Conservation (phyloP, 1,140 invertebrate species). For the Drosophila elegans region DNA sequence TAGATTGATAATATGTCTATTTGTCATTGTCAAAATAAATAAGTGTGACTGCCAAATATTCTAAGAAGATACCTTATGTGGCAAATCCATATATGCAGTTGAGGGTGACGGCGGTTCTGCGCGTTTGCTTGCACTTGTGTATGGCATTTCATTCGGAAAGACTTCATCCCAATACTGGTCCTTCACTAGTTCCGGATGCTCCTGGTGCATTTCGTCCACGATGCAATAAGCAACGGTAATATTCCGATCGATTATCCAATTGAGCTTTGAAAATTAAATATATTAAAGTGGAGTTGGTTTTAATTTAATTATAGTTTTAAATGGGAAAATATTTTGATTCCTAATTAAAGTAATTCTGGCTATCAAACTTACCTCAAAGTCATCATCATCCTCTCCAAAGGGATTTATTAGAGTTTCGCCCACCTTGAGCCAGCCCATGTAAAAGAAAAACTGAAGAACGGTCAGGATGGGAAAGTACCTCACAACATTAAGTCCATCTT, state of each 20-base stretch:
- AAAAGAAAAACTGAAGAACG: slow-evolving; percentile 92
- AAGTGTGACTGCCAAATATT: no score
- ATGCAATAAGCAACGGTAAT: slow-evolving; percentile 94
- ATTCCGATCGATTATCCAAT: slow-evolving; percentile 95
- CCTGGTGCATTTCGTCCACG: slow-evolving; percentile 96
- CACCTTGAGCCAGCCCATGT: slow-evolving; percentile 95
- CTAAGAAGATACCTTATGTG: no score
- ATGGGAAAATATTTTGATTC: no score
- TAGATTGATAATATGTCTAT: no score
- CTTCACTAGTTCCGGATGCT: slow-evolving; percentile 93
- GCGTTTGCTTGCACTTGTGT: slow-evolving; percentile 89
- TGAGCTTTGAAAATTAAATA: slow-evolving; percentile 86
- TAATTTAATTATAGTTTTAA: no score
- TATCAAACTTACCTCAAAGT: slow-evolving; percentile 84
- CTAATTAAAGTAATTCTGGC: no score
- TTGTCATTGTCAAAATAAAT: no score
- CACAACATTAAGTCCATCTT: slow-evolving; percentile 86
- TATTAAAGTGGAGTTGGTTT: no score
- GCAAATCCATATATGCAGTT: slow-evolving; percentile 90
- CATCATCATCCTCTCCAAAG: slow-evolving; percentile 95
- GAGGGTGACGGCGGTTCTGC: slow-evolving; percentile 92
- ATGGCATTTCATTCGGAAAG: slow-evolving; percentile 92
- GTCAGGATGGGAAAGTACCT: slow-evolving; percentile 94
- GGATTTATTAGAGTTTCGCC: slow-evolving; percentile 92
- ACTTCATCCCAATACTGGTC: slow-evolving; percentile 96